phyloP scores from a whole-genome alignment of 1,140 invertebrate species.

The Acromyrmex echinatior region DNA sequence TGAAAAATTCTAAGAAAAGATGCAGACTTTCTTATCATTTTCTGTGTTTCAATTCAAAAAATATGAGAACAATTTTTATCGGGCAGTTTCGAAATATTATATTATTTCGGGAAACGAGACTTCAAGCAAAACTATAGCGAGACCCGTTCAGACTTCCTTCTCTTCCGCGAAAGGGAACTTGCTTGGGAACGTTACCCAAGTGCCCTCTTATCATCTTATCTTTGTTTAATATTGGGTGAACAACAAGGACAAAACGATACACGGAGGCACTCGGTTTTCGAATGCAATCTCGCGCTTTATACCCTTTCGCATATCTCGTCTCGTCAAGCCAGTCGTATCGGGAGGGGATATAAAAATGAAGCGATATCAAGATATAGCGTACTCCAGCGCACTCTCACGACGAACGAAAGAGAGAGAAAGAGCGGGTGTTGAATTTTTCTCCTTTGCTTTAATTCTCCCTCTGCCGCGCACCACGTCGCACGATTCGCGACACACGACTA shows the following conservation, averaged over 20 bases:
- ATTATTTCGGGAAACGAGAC: not conserved
- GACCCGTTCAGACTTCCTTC: not conserved
- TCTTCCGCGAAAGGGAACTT: not conserved
- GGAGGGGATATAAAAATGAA: constrained; percentile 66
- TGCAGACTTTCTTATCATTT: no score
- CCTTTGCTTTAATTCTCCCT: not conserved
- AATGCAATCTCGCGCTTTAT: not conserved
- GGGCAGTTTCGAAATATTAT: not conserved
- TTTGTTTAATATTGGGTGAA: no score
- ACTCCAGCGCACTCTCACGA: constrained; percentile 49
- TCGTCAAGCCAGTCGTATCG: not conserved
- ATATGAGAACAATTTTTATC: not conserved
- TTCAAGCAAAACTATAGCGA: not conserved
- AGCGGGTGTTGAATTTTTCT: constrained; percentile 21
- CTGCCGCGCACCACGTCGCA: constrained; percentile 2
- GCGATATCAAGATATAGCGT: constrained; percentile 39
- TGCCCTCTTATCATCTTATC: no score
- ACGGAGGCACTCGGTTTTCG: no score
- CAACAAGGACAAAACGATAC: no score
- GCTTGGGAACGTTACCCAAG: not conserved
- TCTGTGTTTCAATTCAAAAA: no score
- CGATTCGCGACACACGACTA: not conserved
- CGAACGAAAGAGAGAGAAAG: not conserved
- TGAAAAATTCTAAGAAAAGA: no score
- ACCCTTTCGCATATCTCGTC: constrained; percentile 25